Percentiles rank a stretch among this genome's conserved stretches.
Evolutionary conservation across 37 sponge, comb jelly and placozoan genomes (phyloP).

Genomic region (Axinella damicornis): DNA sequence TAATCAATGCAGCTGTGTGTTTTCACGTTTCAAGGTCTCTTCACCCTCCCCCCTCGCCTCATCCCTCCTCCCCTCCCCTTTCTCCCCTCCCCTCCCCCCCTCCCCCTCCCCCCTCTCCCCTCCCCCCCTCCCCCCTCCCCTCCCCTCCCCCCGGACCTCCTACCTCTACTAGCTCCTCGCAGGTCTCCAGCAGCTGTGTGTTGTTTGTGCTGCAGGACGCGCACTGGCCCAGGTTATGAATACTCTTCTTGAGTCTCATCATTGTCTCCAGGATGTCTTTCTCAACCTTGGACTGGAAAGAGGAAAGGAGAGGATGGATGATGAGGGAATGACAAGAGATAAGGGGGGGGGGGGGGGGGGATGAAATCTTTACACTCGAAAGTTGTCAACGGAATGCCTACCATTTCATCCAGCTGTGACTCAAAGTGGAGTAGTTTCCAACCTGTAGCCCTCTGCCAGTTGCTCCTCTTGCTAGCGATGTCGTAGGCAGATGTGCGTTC

Average conservation of each 20-base stretch:
- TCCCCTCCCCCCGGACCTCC: too few relatives aligned
- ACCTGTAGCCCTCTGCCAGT: constrained; percentile 28
- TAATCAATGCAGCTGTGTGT: too few relatives aligned
- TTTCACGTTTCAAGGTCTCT: too few relatives aligned
- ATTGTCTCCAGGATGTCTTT: constrained; percentile 18
- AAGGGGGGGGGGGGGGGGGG: too few relatives aligned
- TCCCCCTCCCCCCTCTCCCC: too few relatives aligned
- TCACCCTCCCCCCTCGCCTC: too few relatives aligned
- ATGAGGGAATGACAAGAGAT: too few relatives aligned
- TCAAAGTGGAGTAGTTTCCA: constrained; percentile 47
- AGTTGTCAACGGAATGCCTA: too few relatives aligned
- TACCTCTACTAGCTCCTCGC: constrained; percentile 34
- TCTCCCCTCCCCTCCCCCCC: too few relatives aligned
- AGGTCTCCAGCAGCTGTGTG: neutral
- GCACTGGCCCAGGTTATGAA: neutral
- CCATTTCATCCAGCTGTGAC: constrained; percentile 46
- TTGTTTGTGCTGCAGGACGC: neutral
- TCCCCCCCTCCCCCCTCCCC: too few relatives aligned
- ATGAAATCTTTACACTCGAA: too few relatives aligned
- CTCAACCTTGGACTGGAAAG: constrained; percentile 26
- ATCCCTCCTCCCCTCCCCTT: too few relatives aligned
- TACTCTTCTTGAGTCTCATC: constrained; percentile 3
- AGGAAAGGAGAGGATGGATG: neutral
- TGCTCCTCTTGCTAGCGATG: neutral
- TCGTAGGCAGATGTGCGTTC: neutral